Percentiles rank a stretch among this genome's conserved stretches.
Conservation (phyloP, 1,140 invertebrate species). For the Ooceraea biroi region DNA sequence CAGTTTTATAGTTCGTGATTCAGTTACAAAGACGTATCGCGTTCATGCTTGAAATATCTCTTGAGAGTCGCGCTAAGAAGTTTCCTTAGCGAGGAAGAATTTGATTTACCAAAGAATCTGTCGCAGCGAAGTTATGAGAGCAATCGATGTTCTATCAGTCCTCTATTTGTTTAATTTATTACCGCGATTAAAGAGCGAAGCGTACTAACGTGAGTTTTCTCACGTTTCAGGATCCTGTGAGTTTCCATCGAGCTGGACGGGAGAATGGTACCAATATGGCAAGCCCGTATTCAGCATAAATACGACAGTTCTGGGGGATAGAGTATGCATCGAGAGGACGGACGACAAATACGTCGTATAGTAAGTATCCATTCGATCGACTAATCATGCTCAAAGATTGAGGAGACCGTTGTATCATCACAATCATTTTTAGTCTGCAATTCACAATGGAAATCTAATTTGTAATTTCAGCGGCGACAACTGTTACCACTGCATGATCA, state of each 20-base stretch:
- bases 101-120: not conserved
- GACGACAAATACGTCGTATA: slow-evolving; percentile 85
- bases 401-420: not conserved
- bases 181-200: not conserved
- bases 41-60: not conserved
- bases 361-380: slow-evolving; percentile 78
- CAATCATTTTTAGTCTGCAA: not conserved
- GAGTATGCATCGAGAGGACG: slow-evolving; percentile 82
- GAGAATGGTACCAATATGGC: slow-evolving; percentile 87
- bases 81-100: not conserved
- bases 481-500: slow-evolving; percentile 89
- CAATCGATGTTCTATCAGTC: not conserved
- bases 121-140: not conserved
- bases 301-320: slow-evolving; percentile 84
- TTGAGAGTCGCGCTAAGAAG: not conserved
- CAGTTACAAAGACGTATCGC: not conserved
- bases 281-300: slow-evolving; percentile 83
- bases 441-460: not conserved
- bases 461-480: slow-evolving; percentile 79
- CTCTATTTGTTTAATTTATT: slow-evolving; percentile 6
- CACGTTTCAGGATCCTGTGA: slow-evolving; percentile 83
- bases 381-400: not conserved
- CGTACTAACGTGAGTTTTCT: slow-evolving; percentile 14
- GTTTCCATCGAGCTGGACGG: slow-evolving; percentile 86
- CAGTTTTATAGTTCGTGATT: not conserved